Evolutionary conservation across 2,888 invertebrate genomes (phyloP).

Genomic region (Drosophila villosipedis): DNA sequence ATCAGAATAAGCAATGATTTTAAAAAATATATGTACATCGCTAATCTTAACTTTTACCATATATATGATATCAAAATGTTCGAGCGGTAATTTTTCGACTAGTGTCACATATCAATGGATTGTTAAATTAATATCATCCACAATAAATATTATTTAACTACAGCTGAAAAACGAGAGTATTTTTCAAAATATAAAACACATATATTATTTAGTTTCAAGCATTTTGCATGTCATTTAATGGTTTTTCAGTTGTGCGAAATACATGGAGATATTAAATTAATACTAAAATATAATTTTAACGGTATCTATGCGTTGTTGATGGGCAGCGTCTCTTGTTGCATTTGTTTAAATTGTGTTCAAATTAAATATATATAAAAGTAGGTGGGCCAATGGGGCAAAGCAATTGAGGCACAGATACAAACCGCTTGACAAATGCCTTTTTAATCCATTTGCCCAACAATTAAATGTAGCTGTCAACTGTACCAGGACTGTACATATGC

Average conservation of each 20-base stretch:
- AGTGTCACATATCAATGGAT: background rate
- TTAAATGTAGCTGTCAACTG: slow-evolving; percentile 67
- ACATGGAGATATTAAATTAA: background rate
- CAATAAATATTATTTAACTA: background rate
- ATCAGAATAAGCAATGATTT: background rate
- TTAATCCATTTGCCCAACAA: slow-evolving; percentile 75
- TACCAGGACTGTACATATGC: background rate
- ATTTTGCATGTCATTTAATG: background rate
- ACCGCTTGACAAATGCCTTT: slow-evolving; percentile 75
- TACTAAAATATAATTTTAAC: background rate
- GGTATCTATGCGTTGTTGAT: slow-evolving; percentile 4
- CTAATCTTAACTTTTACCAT: background rate
- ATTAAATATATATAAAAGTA: slow-evolving; percentile 47
- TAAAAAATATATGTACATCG: background rate
- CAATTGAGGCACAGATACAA: slow-evolving; percentile 16
- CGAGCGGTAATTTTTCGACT: background rate
- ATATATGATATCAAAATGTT: background rate
- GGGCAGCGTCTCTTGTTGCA: slow-evolving; percentile 1
- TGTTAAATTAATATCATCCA: background rate
- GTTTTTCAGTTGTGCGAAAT: background rate
- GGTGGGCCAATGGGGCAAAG: slow-evolving; percentile 24
- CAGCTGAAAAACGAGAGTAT: background rate
- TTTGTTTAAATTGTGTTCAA: slow-evolving; percentile 41
- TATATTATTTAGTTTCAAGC: background rate
- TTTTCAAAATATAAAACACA: background rate